These are phyloP conservation scores for Adrianichthys oophorus DNA, from an alignment of 2,797 vertebrate genomes.

Conservation along the genomic window DNA sequence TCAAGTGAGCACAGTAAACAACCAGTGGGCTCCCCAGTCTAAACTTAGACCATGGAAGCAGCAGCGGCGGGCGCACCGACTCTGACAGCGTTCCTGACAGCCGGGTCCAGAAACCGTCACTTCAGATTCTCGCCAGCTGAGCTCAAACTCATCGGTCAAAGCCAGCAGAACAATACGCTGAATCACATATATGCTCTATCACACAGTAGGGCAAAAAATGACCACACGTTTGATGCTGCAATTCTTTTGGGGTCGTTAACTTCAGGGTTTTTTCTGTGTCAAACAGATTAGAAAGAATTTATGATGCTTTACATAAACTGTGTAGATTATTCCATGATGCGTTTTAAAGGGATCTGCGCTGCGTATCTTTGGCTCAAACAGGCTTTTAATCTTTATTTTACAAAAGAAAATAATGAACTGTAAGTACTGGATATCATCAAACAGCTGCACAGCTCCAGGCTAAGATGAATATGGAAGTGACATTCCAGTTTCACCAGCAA, in stretches of 20 bases:
- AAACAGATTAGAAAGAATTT: too few relatives aligned
- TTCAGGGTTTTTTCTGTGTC: too few relatives aligned
- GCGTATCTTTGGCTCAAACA: too few relatives aligned
- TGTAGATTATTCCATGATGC: not conserved
- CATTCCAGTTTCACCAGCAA: not conserved
- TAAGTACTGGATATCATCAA: not conserved
- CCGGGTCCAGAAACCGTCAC: slow-evolving; percentile 21
- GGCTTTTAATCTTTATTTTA: not conserved
- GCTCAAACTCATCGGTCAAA: slow-evolving; percentile 1
- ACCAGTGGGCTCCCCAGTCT: slow-evolving; percentile 69
- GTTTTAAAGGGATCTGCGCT: too few relatives aligned
- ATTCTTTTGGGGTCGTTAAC: too few relatives aligned
- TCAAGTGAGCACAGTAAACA: slow-evolving; percentile 73
- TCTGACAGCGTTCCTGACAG: slow-evolving; percentile 40
- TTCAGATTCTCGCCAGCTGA: slow-evolving; percentile 1
- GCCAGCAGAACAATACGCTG: slow-evolving; percentile 5
- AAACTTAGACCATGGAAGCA: slow-evolving; percentile 54
- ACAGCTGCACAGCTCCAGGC: not conserved
- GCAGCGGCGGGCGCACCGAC: slow-evolving; percentile 43
- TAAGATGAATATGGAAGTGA: slow-evolving; percentile 4
- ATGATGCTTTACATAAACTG: not conserved
- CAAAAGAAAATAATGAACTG: not conserved
- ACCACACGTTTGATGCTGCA: too few relatives aligned
- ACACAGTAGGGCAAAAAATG: too few relatives aligned
- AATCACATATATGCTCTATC: not conserved